Evolutionary conservation across 2,797 vertebrate species (phyloP).

Genomic region (Epinephelus coioides): DNA sequence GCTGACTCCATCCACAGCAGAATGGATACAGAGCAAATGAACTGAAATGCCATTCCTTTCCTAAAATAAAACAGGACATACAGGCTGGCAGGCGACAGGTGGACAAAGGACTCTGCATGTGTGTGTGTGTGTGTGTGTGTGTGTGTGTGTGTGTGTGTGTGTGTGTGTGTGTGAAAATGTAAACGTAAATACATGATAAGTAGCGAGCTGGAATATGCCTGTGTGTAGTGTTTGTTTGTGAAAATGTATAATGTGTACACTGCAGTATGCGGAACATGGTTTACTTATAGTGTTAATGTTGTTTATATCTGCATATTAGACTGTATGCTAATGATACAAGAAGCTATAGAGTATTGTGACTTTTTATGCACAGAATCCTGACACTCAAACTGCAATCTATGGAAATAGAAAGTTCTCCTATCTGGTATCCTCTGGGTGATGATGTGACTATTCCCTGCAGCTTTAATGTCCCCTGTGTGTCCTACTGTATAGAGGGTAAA

Average conservation of each 20-base stretch:
- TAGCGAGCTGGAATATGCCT: not conserved
- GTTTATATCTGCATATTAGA: too few relatives aligned
- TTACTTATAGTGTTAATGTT: not conserved
- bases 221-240: not conserved
- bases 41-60: slow-evolving; percentile 86
- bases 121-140: slow-evolving; percentile 20
- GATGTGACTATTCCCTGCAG: not conserved
- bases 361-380: not conserved
- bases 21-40: slow-evolving; percentile 75
- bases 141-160: slow-evolving; percentile 13
- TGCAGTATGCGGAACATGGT: not conserved
- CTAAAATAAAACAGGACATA: slow-evolving; percentile 86
- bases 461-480: not conserved
- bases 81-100: slow-evolving; percentile 83
- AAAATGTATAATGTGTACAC: not conserved
- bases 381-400: not conserved
- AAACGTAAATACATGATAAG: slow-evolving; percentile 15
- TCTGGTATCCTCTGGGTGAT: not conserved
- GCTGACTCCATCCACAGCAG: slow-evolving; percentile 58
- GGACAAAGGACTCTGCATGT: slow-evolving; percentile 76
- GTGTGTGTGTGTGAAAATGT: slow-evolving; percentile 3
- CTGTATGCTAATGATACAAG: not conserved
- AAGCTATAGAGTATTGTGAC: not conserved
- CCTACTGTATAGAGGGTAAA: not conserved
- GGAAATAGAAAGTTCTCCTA: not conserved